phyloP scores from a whole-genome alignment of 2,113 vertebrate species.

The Halichoerus grypus region DNA sequence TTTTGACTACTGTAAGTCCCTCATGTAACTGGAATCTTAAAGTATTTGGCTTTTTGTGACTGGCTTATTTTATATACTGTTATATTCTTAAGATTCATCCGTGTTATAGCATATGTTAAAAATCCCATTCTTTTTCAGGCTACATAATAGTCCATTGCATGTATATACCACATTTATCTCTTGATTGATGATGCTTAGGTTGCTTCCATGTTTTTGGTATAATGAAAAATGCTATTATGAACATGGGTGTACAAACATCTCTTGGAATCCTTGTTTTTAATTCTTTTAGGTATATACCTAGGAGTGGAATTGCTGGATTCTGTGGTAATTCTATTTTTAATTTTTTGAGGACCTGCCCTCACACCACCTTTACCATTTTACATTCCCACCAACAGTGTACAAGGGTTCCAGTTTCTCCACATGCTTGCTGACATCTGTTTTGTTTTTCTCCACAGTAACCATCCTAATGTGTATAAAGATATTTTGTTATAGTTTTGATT shows the following conservation, averaged over 20 bases:
- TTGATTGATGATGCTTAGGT: not conserved
- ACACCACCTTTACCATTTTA: not conserved
- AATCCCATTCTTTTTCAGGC: not conserved
- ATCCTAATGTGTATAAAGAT: not conserved
- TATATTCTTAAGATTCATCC: not conserved
- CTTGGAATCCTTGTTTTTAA: not conserved
- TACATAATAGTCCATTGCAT: not conserved
- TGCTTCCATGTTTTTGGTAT: not conserved
- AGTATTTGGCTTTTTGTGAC: not conserved
- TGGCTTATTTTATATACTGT: not conserved
- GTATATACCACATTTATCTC: not conserved
- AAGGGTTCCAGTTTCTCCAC: not conserved
- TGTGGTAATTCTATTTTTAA: not conserved
- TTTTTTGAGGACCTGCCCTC: not conserved
- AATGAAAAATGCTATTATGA: not conserved
- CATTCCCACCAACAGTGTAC: not conserved
- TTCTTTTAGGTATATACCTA: not conserved
- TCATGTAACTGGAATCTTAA: not conserved
- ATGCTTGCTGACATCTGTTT: not conserved
- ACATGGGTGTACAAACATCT: not conserved
- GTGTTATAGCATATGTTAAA: not conserved
- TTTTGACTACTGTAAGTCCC: not conserved
- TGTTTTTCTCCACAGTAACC: not conserved
- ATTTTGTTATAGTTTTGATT: not conserved
- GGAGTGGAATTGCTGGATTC: not conserved